Evolutionary conservation across 2,888 invertebrate species (phyloP), one percentile per base, ranked within the genome.

Genomic region (Ptychoptera albimana): DNA sequence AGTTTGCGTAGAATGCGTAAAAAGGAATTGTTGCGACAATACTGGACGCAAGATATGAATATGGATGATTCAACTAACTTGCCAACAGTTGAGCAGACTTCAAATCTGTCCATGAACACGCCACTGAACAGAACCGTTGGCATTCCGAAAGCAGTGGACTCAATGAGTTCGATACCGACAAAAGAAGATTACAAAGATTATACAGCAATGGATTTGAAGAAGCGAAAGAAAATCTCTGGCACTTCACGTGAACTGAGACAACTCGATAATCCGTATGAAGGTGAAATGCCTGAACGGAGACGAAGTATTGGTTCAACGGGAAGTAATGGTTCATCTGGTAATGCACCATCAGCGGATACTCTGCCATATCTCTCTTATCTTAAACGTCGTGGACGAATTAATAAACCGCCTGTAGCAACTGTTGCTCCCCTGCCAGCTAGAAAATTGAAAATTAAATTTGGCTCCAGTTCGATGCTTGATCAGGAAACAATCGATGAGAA

Each of bases 101-200:
- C 77, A 31, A 72, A 76, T 0, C 73, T 71, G 38, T 60, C 74
- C 2, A 70, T 75, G 1, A 61, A 79, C 8, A 74, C 71, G 48
- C 42, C 42, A 10, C 76, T 85, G 41, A 79, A 55, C 38, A 51
- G 59, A 38, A 48, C 50, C 31, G 54, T 54, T 8, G 57, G 54
- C 7, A 85, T 87, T 55, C 88, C 89, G 0, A 89, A 89, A 62
- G 87, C 88, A 3, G 84, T 88, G 8, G 85, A 87, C 15, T 87
- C 87, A 9, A 87, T 87, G 80, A 83, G 86, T 1, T 79, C 79
- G 48, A 85, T 88, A 55, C 86, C 87, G 2, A 86, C 87, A 0
- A 74, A 83, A 51, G 86, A 88, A 51, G 87, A 88, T 57, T 86
- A 87, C 56, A 78, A 82, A 55, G 80, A 82, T 44, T 59, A 57